phyloP scores from a whole-genome alignment of 2,113 vertebrate species.

The Ondatra zibethicus region DNA sequence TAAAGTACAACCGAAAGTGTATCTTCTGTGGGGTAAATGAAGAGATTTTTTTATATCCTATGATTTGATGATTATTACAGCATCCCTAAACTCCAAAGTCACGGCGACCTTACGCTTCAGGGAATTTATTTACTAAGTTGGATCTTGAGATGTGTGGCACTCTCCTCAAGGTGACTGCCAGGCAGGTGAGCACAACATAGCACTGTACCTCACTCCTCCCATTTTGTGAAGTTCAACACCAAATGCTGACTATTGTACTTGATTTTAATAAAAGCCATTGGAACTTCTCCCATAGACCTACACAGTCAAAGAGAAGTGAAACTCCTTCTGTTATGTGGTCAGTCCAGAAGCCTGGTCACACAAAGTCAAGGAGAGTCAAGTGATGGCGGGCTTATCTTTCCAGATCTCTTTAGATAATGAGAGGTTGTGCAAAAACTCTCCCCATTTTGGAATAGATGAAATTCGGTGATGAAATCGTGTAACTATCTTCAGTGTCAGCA shows the following conservation, averaged over 20 bases:
- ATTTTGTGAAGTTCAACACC: background rate
- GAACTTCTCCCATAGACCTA: background rate
- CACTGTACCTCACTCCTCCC: background rate
- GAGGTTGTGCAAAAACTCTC: slow-evolving; percentile 29
- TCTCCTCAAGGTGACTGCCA: background rate
- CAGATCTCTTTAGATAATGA: slow-evolving; percentile 39
- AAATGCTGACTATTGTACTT: background rate
- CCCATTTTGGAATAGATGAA: slow-evolving; percentile 19
- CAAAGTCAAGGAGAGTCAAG: slow-evolving; percentile 26
- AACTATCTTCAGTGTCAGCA: background rate
- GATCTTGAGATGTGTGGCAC: background rate
- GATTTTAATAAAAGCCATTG: slow-evolving; percentile 16
- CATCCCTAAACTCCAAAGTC: slow-evolving; percentile 2
- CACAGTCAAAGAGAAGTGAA: slow-evolving; percentile 16
- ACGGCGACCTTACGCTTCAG: background rate
- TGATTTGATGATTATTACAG: background rate
- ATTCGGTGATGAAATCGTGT: slow-evolving; percentile 28
- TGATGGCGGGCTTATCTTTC: slow-evolving; percentile 49
- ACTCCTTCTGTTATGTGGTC: background rate
- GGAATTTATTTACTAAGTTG: slow-evolving; percentile 27
- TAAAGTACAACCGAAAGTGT: background rate
- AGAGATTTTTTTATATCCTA: slow-evolving; percentile 26
- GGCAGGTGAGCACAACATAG: background rate
- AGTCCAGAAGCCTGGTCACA: slow-evolving; percentile 16
- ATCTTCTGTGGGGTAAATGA: slow-evolving; percentile 7